These are phyloP conservation scores for Oxyteleia sp. DNA, from an alignment of 2,888 invertebrate genomes.

Conservation along the genomic window DNA sequence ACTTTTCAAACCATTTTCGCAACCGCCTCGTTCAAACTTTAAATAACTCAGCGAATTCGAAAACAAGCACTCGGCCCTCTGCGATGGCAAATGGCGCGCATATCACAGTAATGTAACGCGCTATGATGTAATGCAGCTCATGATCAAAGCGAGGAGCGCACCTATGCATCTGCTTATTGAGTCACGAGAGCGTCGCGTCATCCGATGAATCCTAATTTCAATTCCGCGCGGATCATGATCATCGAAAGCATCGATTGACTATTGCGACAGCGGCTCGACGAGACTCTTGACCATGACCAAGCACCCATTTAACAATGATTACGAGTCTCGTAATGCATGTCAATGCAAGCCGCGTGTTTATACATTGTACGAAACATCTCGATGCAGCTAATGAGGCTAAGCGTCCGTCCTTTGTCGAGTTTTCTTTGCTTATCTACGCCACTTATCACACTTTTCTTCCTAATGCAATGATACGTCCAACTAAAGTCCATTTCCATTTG, in stretches of 20 bases:
- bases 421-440: conserved; percentile 51
- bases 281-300: conserved; percentile 77
- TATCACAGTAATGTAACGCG: conserved; percentile 9
- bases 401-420: conserved; percentile 51
- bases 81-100: not conserved
- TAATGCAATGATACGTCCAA: conserved; percentile 46
- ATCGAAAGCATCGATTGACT: conserved; percentile 68
- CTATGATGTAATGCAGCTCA: conserved; percentile 36
- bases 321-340: conserved; percentile 64
- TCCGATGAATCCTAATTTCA: conserved; percentile 53
- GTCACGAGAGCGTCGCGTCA: conserved; percentile 52
- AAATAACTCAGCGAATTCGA: conserved; percentile 4
- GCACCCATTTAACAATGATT: conserved; percentile 74
- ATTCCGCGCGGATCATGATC: conserved; percentile 68
- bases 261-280: conserved; percentile 61
- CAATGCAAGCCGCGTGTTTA: conserved; percentile 53
- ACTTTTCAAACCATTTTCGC: no score
- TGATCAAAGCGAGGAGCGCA: conserved; percentile 25
- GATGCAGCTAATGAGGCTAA: conserved; percentile 46
- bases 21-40: not conserved
- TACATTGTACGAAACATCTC: conserved; percentile 43
- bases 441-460: conserved; percentile 65
- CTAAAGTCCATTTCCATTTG: conserved; percentile 61
- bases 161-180: conserved; percentile 43
- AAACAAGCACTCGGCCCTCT: not conserved